A percentile compares a stretch with the other conserved stretches of the same genome.
Evolutionary conservation across 2,113 vertebrate genomes (phyloP).

Genomic region (Plectropomus leopardus): DNA sequence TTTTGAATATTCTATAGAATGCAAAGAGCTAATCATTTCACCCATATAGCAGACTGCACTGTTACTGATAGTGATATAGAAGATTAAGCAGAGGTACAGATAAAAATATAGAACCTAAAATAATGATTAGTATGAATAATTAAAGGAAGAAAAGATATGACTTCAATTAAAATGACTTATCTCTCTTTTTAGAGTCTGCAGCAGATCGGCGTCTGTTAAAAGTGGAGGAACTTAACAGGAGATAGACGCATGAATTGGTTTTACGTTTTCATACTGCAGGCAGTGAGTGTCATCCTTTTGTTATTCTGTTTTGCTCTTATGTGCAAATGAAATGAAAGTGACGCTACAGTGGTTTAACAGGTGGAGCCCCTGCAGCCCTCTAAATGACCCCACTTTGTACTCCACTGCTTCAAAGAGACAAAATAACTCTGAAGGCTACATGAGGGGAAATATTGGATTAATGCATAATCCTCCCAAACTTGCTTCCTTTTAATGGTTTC

Average conservation of each 20-base stretch:
- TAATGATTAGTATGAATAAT: no score
- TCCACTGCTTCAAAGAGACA: not conserved
- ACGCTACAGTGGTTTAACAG: conserved; percentile 55
- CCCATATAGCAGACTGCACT: not conserved
- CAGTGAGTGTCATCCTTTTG: conserved; percentile 6
- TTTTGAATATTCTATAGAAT: not conserved
- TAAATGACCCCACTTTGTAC: conserved; percentile 38
- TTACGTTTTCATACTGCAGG: conserved; percentile 9
- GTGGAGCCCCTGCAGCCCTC: conserved; percentile 47
- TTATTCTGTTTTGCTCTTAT: conserved; percentile 33
- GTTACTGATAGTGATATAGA: not conserved
- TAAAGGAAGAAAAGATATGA: not conserved
- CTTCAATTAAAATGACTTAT: not conserved
- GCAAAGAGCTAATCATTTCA: not conserved
- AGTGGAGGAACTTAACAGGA: not conserved
- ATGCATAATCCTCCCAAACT: conserved; percentile 32
- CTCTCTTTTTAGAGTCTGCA: not conserved
- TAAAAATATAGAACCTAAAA: not conserved
- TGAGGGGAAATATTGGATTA: conserved; percentile 14
- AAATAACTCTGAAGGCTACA: conserved; percentile 7
- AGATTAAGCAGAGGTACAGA: not conserved
- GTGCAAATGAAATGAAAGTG: conserved; percentile 46
- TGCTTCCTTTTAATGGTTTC: conserved; percentile 34
- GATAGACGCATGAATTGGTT: not conserved
- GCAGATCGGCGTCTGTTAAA: not conserved